A percentile compares a stretch with the other conserved stretches of the same genome.
phyloP scores from a whole-genome alignment of 1,140 invertebrate genomes.

The Harlomillsia oculata region DNA sequence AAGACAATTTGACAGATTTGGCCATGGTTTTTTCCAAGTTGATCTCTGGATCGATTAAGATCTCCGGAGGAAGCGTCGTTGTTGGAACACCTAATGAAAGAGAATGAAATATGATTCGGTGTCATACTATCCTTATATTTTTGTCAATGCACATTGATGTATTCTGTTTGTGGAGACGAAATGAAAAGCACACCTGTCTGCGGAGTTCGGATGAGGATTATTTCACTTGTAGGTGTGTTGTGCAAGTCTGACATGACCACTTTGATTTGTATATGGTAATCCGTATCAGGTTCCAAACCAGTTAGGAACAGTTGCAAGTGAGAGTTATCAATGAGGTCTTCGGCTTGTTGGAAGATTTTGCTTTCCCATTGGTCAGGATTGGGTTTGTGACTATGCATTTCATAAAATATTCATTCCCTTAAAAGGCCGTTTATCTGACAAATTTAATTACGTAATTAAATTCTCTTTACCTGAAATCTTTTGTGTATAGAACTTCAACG shows the following conservation, averaged over 20 bases:
- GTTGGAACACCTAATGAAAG: slow-evolving; percentile 37
- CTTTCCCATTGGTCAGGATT: slow-evolving; percentile 53
- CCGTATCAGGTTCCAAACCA: slow-evolving; percentile 62
- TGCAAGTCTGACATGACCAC: slow-evolving; percentile 60
- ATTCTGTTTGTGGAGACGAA: not conserved
- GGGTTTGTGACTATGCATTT: slow-evolving; percentile 17
- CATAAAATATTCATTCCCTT: too few relatives aligned
- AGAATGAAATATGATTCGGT: not conserved
- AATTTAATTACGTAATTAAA: too few relatives aligned
- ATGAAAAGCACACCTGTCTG: slow-evolving; percentile 38
- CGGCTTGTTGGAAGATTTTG: slow-evolving; percentile 62
- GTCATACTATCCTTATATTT: not conserved
- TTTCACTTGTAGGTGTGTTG: slow-evolving; percentile 59
- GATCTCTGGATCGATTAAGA: slow-evolving; percentile 60
- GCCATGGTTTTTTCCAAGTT: slow-evolving; percentile 62
- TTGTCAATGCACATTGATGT: not conserved
- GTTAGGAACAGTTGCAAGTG: slow-evolving; percentile 71
- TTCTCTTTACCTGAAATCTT: slow-evolving; percentile 52
- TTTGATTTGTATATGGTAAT: slow-evolving; percentile 69
- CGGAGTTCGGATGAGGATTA: slow-evolving; percentile 60
- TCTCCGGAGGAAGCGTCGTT: slow-evolving; percentile 53
- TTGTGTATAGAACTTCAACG: slow-evolving; percentile 70
- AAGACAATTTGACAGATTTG: slow-evolving; percentile 62
- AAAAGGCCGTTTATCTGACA: too few relatives aligned
- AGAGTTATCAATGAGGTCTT: slow-evolving; percentile 68